Conservation (phyloP, 2,888 invertebrate species). For the Ichneumoninae sp. region DNA sequence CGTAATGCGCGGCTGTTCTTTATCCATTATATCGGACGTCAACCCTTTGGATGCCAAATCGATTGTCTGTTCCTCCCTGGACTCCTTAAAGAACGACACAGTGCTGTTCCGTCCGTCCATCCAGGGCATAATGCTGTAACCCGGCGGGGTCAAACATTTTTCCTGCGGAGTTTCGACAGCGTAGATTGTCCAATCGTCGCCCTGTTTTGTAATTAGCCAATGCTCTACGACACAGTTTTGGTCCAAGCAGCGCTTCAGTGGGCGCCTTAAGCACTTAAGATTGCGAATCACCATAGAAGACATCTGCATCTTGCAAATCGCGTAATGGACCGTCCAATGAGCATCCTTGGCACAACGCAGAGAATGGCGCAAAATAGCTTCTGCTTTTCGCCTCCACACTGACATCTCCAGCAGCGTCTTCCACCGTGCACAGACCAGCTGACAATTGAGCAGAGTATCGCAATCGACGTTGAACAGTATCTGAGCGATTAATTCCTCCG, state of each 20-base stretch:
- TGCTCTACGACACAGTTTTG: constrained; percentile 71
- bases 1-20: background rate
- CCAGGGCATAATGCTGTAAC: background rate
- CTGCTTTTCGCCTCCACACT: constrained; percentile 83
- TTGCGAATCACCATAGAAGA: constrained; percentile 84
- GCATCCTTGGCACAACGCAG: constrained; percentile 73
- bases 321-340: constrained; percentile 82
- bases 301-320: constrained; percentile 80
- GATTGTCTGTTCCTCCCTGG: background rate
- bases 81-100: background rate
- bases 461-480: constrained; percentile 83
- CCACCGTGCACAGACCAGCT: constrained; percentile 86
- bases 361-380: constrained; percentile 69
- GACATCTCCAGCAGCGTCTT: constrained; percentile 83
- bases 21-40: background rate
- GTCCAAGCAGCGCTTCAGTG: constrained; percentile 85
- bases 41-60: background rate
- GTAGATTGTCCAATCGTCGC: background rate
- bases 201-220: background rate
- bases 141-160: background rate
- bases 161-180: background rate
- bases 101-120: background rate
- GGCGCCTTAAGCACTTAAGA: too few relatives aligned
- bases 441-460: constrained; percentile 82
- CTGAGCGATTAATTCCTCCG: constrained; percentile 84